Conservation (phyloP, 2,797 vertebrate genomes). For the Gadopsis bispinosus region DNA sequence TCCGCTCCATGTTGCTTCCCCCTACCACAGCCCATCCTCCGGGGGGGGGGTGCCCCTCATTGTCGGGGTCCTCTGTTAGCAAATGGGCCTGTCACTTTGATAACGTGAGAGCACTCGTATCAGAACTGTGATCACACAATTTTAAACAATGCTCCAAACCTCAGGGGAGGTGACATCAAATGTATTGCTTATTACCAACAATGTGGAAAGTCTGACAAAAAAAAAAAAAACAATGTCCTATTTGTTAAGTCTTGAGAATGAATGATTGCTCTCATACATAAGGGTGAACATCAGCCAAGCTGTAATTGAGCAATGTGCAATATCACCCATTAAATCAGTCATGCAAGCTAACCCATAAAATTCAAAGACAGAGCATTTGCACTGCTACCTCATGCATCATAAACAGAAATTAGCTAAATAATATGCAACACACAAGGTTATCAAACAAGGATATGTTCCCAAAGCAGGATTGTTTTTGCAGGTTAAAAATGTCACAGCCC, state of each 20-base stretch:
- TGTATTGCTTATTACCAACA: slow-evolving; percentile 45
- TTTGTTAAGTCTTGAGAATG: slow-evolving; percentile 52
- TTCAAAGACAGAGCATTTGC: not conserved
- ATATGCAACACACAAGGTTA: not conserved
- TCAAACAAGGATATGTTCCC: slow-evolving; percentile 26
- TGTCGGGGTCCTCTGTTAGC: slow-evolving; percentile 39
- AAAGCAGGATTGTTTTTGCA: slow-evolving; percentile 43
- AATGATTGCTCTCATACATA: slow-evolving; percentile 33
- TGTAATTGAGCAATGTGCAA: slow-evolving; percentile 60
- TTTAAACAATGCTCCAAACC: slow-evolving; percentile 39
- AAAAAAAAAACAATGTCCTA: slow-evolving; percentile 56
- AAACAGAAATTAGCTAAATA: slow-evolving; percentile 15
- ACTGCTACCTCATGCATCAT: not conserved
- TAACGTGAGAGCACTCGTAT: slow-evolving; percentile 49
- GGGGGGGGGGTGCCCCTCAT: slow-evolving; percentile 46
- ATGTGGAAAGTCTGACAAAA: slow-evolving; percentile 39
- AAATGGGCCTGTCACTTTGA: slow-evolving; percentile 66
- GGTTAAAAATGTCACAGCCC: slow-evolving; percentile 55
- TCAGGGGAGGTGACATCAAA: slow-evolving; percentile 25
- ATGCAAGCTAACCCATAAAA: not conserved
- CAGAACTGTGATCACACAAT: slow-evolving; percentile 57
- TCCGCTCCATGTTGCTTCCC: slow-evolving; percentile 48
- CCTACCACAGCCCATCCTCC: slow-evolving; percentile 14
- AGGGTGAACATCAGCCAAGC: slow-evolving; percentile 21
- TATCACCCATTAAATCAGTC: slow-evolving; percentile 53